Evolutionary conservation across 2,888 invertebrate species (phyloP).

Genomic region (Cylloceria caligata): DNA sequence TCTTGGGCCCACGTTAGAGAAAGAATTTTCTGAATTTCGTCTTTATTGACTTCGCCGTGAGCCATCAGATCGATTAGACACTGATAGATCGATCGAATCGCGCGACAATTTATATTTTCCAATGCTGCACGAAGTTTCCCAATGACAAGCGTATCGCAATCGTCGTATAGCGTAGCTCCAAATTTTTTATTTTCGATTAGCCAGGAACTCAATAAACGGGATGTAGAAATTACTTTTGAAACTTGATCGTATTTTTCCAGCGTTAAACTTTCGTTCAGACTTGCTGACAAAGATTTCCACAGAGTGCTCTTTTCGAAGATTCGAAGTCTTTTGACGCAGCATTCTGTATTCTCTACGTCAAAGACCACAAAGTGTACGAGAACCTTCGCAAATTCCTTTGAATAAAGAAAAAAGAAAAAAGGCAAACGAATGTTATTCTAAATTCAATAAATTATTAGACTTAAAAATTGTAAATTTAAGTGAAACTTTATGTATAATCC

Average conservation of each 20-base stretch:
- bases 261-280: conserved; percentile 29
- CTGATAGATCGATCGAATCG: conserved; percentile 73
- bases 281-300: conserved; percentile 73
- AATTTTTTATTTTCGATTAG: conserved; percentile 47
- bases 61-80: conserved; percentile 76
- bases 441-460: too few species aligned
- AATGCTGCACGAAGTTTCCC: conserved; percentile 54
- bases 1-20: conserved; percentile 75
- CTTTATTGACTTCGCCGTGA: conserved; percentile 74
- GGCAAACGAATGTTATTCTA: not conserved
- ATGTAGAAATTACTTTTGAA: conserved; percentile 46
- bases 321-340: conserved; percentile 38
- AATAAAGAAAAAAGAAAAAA: conserved; percentile 56
- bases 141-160: conserved; percentile 56
- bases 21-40: conserved; percentile 76
- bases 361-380: conserved; percentile 75
- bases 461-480: too few species aligned
- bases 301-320: conserved; percentile 71
- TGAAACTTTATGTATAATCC: too few species aligned
- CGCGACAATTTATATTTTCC: conserved; percentile 63
- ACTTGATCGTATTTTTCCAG: conserved; percentile 62
- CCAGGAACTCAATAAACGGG: conserved; percentile 61
- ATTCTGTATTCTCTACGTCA: conserved; percentile 71
- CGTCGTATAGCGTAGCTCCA: conserved; percentile 52
- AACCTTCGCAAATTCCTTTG: conserved; percentile 76